Conservation (phyloP, 2,888 invertebrate species). For the Dryobotodes eremita region DNA sequence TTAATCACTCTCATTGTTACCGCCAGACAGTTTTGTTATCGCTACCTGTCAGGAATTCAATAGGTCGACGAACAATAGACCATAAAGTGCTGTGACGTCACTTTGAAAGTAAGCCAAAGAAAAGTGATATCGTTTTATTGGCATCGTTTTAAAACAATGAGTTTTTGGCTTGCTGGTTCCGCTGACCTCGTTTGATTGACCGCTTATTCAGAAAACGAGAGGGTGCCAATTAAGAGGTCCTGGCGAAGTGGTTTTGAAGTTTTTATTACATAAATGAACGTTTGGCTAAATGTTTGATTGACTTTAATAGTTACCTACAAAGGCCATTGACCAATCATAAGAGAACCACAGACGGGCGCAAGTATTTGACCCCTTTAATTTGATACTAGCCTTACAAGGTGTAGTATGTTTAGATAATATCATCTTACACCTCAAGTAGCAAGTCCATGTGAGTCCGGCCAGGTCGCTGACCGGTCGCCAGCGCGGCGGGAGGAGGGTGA, state of each 20-base stretch:
- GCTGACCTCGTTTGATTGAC: conserved; percentile 21
- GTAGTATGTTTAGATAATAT: conserved; percentile 37
- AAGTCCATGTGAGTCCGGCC: conserved; percentile 17
- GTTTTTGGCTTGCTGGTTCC: conserved; percentile 4
- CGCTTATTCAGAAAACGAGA: conserved; percentile 12
- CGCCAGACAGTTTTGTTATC: conserved; percentile 44
- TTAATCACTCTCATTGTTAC: conserved; percentile 54
- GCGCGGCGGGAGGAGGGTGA: not conserved
- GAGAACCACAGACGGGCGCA: conserved; percentile 16
- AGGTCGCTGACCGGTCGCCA: conserved; percentile 52
- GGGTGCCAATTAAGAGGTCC: conserved; percentile 23
- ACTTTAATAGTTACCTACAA: conserved; percentile 21
- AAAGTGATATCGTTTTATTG: conserved; percentile 59
- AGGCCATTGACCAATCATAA: conserved; percentile 13
- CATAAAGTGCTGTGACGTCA: conserved; percentile 60
- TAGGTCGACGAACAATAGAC: conserved; percentile 55
- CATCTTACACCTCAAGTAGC: conserved; percentile 30
- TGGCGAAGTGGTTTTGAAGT: conserved; percentile 2
- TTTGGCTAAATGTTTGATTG: conserved; percentile 38
- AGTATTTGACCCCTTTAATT: conserved; percentile 45
- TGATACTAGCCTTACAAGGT: conserved; percentile 37
- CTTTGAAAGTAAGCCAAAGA: conserved; percentile 42
- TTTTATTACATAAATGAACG: conserved; percentile 19
- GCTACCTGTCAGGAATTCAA: conserved; percentile 57
- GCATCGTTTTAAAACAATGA: conserved; percentile 43